Conservation (phyloP, 2,113 vertebrate genomes). For the Azemiops feae region DNA sequence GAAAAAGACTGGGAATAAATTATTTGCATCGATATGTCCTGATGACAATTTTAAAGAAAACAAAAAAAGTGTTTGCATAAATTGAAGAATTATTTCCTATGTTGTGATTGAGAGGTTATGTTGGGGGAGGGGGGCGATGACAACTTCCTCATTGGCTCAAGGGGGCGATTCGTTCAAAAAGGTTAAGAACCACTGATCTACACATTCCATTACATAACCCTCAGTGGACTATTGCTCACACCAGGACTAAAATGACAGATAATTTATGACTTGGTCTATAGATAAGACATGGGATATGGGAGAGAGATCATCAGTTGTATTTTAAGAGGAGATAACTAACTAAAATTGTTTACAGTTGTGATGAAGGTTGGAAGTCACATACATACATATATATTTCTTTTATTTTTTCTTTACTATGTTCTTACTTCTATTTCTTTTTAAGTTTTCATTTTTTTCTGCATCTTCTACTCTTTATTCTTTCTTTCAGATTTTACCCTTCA, state of each 20-base stretch:
- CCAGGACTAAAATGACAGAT: not conserved
- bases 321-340: not conserved
- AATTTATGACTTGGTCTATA: not conserved
- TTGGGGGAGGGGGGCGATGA: no score
- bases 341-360: not conserved
- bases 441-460: not conserved
- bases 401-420: not conserved
- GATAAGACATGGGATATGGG: not conserved
- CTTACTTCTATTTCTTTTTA: not conserved
- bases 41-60: no score
- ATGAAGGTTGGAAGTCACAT: not conserved
- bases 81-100: no score
- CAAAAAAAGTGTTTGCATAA: no score
- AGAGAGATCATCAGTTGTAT: not conserved
- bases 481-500: not conserved
- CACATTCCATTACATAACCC: not conserved
- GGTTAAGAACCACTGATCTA: no score
- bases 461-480: not conserved
- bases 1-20: no score
- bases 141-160: no score
- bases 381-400: not conserved
- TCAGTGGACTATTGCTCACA: not conserved
- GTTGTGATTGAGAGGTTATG: no score
- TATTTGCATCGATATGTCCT: no score
- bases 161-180: no score